Evolutionary conservation across 2,888 invertebrate genomes (phyloP), one percentile per base, ranked within the genome.

Genomic region (Hymenopus coronatus): DNA sequence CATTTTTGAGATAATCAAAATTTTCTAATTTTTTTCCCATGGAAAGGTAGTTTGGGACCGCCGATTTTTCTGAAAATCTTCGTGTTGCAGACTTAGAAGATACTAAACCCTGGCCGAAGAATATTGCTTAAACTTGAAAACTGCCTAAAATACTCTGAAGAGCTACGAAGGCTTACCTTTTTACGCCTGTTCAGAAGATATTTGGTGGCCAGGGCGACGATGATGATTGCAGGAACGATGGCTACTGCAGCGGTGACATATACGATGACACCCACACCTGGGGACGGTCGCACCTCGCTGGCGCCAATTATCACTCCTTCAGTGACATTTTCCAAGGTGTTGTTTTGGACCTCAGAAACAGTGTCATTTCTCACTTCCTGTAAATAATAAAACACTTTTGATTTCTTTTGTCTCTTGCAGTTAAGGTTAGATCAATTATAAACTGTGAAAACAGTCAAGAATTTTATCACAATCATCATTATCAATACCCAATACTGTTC

Each of bases 141-240:
- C 1, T 40, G 12, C 12, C 12, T 40, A 40, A 40, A 40, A 40
- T 3, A 12, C 1, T 40, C 40, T 40, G 40, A 40, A 12, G 33
- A 33, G 33, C 8, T 33, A 33, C 12, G 1, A 40, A 12, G 40
- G 81, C 89, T 83, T 81, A 90, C 90, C 85, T 90, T 90, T 30
- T 88, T 87, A 28, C 90, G 28, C 70, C 90, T 87, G 20, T 85
- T 84, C n/a, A 90, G 27, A 85, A 84, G 89, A 33, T 84, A 88
- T 33, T 70, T 87, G 30, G 84, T 85, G 2, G 87, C 40, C 28
- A 88, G 28, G 14, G 82, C 88, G 30, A 84, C 27, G 9, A 82
- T 82, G 27, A 87, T 82, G 82, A 25, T 82, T 7, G 82, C n/a
- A 12, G 87, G 87, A 1, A 87, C 82, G 27, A 87, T 82, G 9